Evolutionary conservation across 2,113 vertebrate genomes (phyloP), one percentile per base, ranked within the genome.

Genomic region (Micronisus gabar): DNA sequence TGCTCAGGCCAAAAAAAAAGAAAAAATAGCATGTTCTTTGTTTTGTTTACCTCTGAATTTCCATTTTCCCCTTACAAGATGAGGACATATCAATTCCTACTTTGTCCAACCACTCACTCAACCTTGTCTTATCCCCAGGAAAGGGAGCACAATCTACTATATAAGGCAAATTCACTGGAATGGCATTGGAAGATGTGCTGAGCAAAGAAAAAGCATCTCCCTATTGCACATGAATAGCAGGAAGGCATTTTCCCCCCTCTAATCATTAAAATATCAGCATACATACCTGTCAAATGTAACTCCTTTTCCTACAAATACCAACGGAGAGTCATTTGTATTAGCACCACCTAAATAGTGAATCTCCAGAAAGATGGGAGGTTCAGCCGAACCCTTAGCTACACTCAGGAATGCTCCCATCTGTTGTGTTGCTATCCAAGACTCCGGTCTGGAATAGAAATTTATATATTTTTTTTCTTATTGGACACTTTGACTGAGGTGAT

Each of bases 341-440:
- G 97, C 90, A 83, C 95, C 98, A 41, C 99, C 99, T 2, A 71
- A 98, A 98, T 99, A 99, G 95, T 99, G 99, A 34, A 99, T 94
- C 96, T 99, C 99, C 97, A 99, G 94, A 95, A 99, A 99, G 93
- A 99, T 95, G 19, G 99, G 99, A n/a, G 99, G 98, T 92, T 99
- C 99, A 13, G 99, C 98, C 0, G 99, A 99, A 38, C 99, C 99
- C 98, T 98, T 99, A 20, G 99, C 98, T 40, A 99, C 99, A 52
- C 99, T 99, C 48, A 99, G 97, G 97, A 99, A 99, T 0, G 99
- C 99, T 81, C 99, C 99, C 99, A 99, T 99, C 82, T 98, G 97
- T 76, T 99, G 98, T 41, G 98, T 97, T 93, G 99, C 98, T 73
- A 99, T 99, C 99, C 99, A 99, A 45, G 97, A 97, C 88, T 98